phyloP scores from a whole-genome alignment of 2,888 invertebrate species.

The Aplocera efformata region DNA sequence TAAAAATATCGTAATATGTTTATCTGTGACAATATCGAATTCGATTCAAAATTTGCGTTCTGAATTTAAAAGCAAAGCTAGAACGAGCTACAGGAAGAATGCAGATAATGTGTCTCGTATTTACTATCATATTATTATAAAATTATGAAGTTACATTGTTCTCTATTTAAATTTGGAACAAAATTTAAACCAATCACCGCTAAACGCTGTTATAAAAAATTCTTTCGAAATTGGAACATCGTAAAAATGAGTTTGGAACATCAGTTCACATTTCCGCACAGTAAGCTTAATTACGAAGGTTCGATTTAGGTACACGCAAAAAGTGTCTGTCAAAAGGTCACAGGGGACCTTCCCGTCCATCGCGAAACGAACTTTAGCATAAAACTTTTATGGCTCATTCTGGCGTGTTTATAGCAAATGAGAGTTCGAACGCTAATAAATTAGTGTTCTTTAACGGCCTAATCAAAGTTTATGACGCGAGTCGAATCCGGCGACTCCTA shows the following conservation, averaged over 20 bases:
- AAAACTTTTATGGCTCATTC: slow-evolving; percentile 55
- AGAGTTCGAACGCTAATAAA: slow-evolving; percentile 75
- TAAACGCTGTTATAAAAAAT: slow-evolving; percentile 16
- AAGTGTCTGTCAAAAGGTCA: slow-evolving; percentile 47
- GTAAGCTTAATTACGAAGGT: slow-evolving; percentile 61
- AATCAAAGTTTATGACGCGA: slow-evolving; percentile 80
- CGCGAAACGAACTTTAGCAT: slow-evolving; percentile 41
- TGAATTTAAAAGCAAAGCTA: no score
- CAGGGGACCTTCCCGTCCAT: slow-evolving; percentile 40
- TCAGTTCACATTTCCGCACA: slow-evolving; percentile 40
- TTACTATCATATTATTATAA: no score
- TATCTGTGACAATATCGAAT: no score
- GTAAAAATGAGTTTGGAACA: slow-evolving; percentile 35
- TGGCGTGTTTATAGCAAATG: slow-evolving; percentile 61
- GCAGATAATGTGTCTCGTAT: no score
- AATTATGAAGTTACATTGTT: no score
- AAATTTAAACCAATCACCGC: no score
- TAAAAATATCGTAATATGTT: no score
- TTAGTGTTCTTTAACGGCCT: slow-evolving; percentile 79
- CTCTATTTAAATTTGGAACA: no score
- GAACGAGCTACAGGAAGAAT: no score
- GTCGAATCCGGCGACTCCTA: slow-evolving; percentile 77
- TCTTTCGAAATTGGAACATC: slow-evolving; percentile 35
- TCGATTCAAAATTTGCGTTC: no score
- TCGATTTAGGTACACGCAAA: slow-evolving; percentile 56